Evolutionary conservation across 1,140 invertebrate species (phyloP), one percentile per base, ranked within the genome.

Genomic region (Eciton burchellii): DNA sequence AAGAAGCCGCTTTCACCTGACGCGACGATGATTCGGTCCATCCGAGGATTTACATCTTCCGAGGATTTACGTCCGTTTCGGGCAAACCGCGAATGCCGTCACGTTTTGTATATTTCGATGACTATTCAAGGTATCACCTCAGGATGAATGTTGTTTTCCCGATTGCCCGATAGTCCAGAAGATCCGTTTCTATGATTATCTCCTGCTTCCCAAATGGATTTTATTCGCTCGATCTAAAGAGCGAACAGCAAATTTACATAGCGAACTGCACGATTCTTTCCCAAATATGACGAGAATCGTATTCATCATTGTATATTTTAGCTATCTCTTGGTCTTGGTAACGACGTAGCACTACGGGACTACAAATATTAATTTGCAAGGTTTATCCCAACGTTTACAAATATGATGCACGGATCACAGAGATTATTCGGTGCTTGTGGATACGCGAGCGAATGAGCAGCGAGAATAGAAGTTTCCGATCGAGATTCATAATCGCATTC

Each of bases 281-380:
- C 26, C 35, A 57, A 79, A 56, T 41, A 29, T 26, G 8, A 56
- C 29, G 60, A 12, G 60, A 1, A 45, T 56, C 12, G 9, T 45
- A n/a, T 70, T 79, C 56, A 79, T 54, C 49, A 49, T 68, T n/a
- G 21, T 43, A 21, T 68, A 49, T 43, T 79, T 79, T 79, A 70
- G 41, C n/a, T 43, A 79, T 70, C 41, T 70, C 74, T n/a, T n/a
- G n/a, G 49, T 70, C 74, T 56, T 68, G 62, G 41, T 79, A 70
- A 68, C 74, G 63, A 59, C 56, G 35, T 29, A 79, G 63, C 74
- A 79, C 29, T 63, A 59, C n/a, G 12, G 9, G 43, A 74, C 21
- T 70, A 70, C 74, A 79, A 79, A 79, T 49, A 79, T 79, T 79
- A 79, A 79, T 79, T 79, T 70, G 74, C 74, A 45, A 68, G 68